phyloP scores from a whole-genome alignment of 2,888 invertebrate species.

The Diplolepis rosae region DNA sequence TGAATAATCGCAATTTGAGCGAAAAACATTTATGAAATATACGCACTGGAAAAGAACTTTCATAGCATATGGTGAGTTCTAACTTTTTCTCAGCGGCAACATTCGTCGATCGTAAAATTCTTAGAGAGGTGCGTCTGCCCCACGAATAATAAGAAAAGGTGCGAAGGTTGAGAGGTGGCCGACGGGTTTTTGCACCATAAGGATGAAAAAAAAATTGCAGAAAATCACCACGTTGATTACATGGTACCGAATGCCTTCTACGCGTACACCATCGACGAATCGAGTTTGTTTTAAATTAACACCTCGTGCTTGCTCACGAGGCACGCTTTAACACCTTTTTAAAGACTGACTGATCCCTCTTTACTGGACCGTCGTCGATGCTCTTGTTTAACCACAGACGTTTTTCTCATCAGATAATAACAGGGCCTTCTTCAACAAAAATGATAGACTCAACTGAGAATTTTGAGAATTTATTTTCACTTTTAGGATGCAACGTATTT shows the following conservation, averaged over 20 bases:
- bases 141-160: conserved; percentile 50
- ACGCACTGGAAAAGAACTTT: neutral
- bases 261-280: conserved; percentile 50
- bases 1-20: too few relatives aligned
- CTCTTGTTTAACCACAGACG: neutral
- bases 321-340: conserved; percentile 70
- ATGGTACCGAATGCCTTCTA: conserved; percentile 51
- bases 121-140: conserved; percentile 15
- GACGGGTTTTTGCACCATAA: conserved; percentile 49
- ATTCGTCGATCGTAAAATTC: conserved; percentile 38
- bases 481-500: conserved; percentile 25
- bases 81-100: conserved; percentile 6
- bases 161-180: conserved; percentile 50
- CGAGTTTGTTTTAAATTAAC: conserved; percentile 71
- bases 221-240: conserved; percentile 65
- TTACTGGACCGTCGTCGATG: conserved; percentile 8
- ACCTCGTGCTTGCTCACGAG: conserved; percentile 59
- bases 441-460: neutral
- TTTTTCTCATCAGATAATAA: conserved; percentile 11
- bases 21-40: too few relatives aligned
- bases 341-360: conserved; percentile 39
- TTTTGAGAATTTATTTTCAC: conserved; percentile 29
- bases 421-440: neutral
- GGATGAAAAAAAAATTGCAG: conserved; percentile 48
- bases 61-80: neutral